A percentile compares a stretch with the other conserved stretches of the same genome.
phyloP scores from a whole-genome alignment of 2,797 vertebrate species.

The Muscicapa comitata region DNA sequence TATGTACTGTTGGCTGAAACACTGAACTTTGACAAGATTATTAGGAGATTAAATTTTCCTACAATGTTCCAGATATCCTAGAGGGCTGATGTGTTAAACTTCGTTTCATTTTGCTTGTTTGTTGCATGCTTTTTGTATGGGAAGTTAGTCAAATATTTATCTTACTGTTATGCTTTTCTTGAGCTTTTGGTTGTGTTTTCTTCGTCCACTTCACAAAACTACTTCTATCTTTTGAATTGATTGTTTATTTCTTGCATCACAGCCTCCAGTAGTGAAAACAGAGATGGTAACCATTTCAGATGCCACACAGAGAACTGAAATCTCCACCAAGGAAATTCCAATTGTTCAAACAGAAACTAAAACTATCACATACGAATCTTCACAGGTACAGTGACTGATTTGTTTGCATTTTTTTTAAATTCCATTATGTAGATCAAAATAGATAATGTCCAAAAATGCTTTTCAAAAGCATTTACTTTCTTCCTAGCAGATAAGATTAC shows the following conservation, averaged over 20 bases:
- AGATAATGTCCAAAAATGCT: neutral
- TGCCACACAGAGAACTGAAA: conserved; percentile 95
- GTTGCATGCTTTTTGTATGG: neutral
- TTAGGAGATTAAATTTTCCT: neutral
- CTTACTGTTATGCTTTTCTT: neutral
- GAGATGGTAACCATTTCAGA: conserved; percentile 99
- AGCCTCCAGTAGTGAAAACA: conserved; percentile 99
- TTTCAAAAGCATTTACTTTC: neutral
- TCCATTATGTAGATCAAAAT: neutral
- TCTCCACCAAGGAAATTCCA: conserved; percentile 98
- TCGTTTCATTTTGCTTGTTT: neutral
- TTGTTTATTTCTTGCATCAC: conserved; percentile 61
- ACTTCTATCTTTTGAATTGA: conserved; percentile 42
- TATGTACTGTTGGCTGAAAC: neutral
- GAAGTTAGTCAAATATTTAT: neutral
- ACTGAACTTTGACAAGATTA: neutral
- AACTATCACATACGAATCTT: conserved; percentile 98
- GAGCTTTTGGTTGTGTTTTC: neutral
- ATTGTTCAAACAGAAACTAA: conserved; percentile 99
- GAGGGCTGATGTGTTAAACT: neutral
- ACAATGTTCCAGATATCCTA: neutral
- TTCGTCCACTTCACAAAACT: neutral
- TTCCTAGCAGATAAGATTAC: neutral
- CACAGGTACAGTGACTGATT: conserved; percentile 81
- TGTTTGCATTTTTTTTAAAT: neutral